A percentile compares a stretch with the other conserved stretches of the same genome.
Conservation (phyloP, 1,140 invertebrate species). For the Neuroterus valhalla region DNA sequence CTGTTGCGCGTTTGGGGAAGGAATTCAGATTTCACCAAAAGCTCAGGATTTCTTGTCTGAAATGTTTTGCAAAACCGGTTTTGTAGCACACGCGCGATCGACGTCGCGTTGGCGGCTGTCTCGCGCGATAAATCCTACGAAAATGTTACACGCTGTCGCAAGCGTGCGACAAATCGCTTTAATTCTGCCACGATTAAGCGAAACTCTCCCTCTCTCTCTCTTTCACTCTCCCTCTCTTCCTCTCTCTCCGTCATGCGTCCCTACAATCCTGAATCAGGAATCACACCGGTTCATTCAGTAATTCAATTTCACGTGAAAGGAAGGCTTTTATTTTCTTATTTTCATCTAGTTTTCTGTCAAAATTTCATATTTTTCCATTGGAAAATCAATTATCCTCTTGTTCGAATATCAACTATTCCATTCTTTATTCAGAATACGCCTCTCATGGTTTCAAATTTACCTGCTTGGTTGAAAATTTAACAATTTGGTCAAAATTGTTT, state of each 20-base stretch:
- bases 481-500: too few species aligned
- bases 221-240: slow-evolving; percentile 37
- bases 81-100: slow-evolving; percentile 46
- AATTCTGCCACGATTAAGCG: slow-evolving; percentile 24
- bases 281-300: neutral
- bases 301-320: slow-evolving; percentile 17
- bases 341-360: too few species aligned
- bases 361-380: too few species aligned
- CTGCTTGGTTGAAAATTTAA: too few species aligned
- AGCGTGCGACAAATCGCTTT: slow-evolving; percentile 56
- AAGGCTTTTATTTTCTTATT: too few species aligned
- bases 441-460: too few species aligned
- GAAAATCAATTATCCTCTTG: too few species aligned
- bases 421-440: too few species aligned
- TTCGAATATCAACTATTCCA: too few species aligned
- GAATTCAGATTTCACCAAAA: slow-evolving; percentile 66
- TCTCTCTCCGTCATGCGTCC: slow-evolving; percentile 30
- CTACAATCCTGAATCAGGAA: too few species aligned
- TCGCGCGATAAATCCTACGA: slow-evolving; percentile 57
- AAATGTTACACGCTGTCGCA: slow-evolving; percentile 48
- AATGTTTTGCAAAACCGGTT: slow-evolving; percentile 65
- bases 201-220: too few species aligned
- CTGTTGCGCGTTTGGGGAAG: slow-evolving; percentile 43
- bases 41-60: slow-evolving; percentile 61
- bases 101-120: slow-evolving; percentile 41